Evolutionary conservation across 2,888 invertebrate genomes (phyloP), one percentile per base, ranked within the genome.

Genomic region (Troides helena): DNA sequence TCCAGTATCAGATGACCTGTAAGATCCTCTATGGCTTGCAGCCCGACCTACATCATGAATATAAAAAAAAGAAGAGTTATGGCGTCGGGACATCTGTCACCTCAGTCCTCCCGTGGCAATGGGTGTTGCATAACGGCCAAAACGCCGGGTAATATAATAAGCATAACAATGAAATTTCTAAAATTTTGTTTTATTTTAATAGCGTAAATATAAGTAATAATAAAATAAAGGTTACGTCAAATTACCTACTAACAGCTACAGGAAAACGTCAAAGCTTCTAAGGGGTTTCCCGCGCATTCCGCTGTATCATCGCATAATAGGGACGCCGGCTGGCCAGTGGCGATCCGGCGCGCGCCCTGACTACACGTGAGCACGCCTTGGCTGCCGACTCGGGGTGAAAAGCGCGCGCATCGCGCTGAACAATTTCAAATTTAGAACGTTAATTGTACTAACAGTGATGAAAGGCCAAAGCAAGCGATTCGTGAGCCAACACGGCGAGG

Each of bases 361-460:
- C 23, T 46, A 61, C 23, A 69, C 25, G 62, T 12, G 61, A 21
- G 23, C 8, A 61, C 56, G 65, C 62, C 23, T 50, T 50, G 59
- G n/a, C 43, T 36, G 56, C 56, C 61, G 58, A 43, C 62, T 65
- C 56, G 46, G 62, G 62, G 65, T 8, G 60, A 56, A 62, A 57
- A 58, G 46, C 53, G 69, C 58, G 69, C 65, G 58, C 69, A 62
- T 57, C 65, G 69, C 62, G 53, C 63, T 21, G 43, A 23, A n/a
- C 36, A 1, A 56, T 58, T n/a, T 63, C 58, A 63, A 67, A 58
- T 58, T 46, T 39, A n/a, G 21, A 36, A 25, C 36, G 12, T 25
- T 36, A 58, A 58, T 73, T 71, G 63, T 71, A 72, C 68, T 61
- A 70, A 62, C 63, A 61, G 69, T 68, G 65, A 74, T 73, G 70